phyloP scores from a whole-genome alignment of 2,113 vertebrate genomes.

The Pogonocichla stellata region DNA sequence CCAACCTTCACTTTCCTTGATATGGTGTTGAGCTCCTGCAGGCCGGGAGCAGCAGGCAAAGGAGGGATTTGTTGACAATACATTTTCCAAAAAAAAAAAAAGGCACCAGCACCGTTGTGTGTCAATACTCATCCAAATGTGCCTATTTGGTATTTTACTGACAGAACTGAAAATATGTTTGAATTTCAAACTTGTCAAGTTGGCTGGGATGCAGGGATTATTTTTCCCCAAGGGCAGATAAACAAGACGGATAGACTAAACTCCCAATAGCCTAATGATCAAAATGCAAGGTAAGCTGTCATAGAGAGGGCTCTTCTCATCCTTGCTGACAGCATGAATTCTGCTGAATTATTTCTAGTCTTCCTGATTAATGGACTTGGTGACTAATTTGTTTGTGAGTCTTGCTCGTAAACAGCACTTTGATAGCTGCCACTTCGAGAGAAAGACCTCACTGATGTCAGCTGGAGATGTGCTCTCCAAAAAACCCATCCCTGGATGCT shows the following conservation, averaged over 20 bases:
- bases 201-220: conserved; percentile 59
- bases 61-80: conserved; percentile 34
- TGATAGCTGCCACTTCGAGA: conserved; percentile 32
- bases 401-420: not conserved
- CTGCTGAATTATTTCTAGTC: conserved; percentile 55
- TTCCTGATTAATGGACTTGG: conserved; percentile 33
- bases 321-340: conserved; percentile 63
- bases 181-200: conserved; percentile 68
- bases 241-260: conserved; percentile 69
- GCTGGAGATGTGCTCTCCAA: not conserved
- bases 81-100: not conserved
- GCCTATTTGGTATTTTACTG: conserved; percentile 64
- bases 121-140: conserved; percentile 58
- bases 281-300: conserved; percentile 68
- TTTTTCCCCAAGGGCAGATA: conserved; percentile 69
- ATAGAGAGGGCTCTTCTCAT: conserved; percentile 52
- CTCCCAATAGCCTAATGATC: conserved; percentile 64
- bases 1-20: not conserved
- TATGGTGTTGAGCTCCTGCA: not conserved
- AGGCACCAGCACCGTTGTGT: not conserved
- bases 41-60: not conserved
- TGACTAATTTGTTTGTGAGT: conserved; percentile 58
- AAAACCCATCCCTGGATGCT: not conserved
- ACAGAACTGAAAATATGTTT: conserved; percentile 67
- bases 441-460: not conserved